Percentiles rank a stretch among this genome's conserved stretches.
Evolutionary conservation across 2,888 invertebrate species (phyloP).

Genomic region (Flexamia atlantica): DNA sequence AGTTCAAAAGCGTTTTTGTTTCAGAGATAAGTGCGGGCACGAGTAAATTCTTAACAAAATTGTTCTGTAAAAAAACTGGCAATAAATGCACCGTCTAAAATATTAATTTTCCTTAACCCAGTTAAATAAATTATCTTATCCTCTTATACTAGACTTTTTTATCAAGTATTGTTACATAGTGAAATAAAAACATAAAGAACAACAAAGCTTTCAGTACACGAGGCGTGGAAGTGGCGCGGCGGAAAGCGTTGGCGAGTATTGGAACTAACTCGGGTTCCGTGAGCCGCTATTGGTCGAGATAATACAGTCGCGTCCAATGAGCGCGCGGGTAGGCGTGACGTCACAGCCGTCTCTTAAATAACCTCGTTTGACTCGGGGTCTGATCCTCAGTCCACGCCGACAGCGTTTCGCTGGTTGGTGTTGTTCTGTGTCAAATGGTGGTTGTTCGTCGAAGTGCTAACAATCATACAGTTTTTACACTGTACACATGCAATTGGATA

Average conservation of each 20-base stretch:
- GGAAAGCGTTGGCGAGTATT: constrained; percentile 35
- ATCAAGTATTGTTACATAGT: too few relatives aligned
- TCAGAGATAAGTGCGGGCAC: too few relatives aligned
- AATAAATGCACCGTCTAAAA: too few relatives aligned
- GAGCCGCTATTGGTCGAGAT: constrained; percentile 56
- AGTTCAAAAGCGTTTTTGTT: too few relatives aligned
- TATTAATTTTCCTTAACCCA: too few relatives aligned
- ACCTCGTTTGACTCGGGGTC: constrained; percentile 30
- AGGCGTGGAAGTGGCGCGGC: constrained; percentile 11
- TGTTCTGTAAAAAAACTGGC: too few relatives aligned
- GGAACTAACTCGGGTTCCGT: neutral
- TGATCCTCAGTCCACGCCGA: constrained; percentile 57
- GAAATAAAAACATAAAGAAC: too few relatives aligned
- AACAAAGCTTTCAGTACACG: neutral
- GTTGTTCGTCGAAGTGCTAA: constrained; percentile 69
- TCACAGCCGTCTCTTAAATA: constrained; percentile 46
- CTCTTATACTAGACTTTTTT: too few relatives aligned
- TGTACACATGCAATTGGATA: constrained; percentile 70
- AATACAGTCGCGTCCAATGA: constrained; percentile 50
- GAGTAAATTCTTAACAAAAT: too few relatives aligned
- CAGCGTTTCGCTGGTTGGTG: constrained; percentile 61
- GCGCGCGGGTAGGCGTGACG: constrained; percentile 36
- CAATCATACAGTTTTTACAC: constrained; percentile 69
- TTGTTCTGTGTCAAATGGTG: constrained; percentile 66
- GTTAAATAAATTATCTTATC: too few relatives aligned